Base-by-base conservation (phyloP, 2,888 invertebrate genomes). In the Agrochola lychnidis region DNA sequence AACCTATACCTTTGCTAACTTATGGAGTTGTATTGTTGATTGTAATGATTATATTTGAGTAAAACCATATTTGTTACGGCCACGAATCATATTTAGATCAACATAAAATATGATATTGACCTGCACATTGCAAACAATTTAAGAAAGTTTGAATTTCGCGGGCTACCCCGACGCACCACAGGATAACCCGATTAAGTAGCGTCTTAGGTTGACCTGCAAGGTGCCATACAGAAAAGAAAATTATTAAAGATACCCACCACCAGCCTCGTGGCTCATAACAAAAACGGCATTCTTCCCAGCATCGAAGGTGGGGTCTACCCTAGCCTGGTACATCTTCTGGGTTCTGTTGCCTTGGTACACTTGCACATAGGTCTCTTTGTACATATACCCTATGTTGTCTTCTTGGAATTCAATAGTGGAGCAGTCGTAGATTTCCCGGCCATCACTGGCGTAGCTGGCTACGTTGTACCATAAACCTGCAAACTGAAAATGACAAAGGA, bases 391-490 rank as follows among this genome's bases (percentile, higher is more conserved):
- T 9, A 96, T 83, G 85, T 96, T 95, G 72, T 96, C 96, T 84
- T 96, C 96, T 79, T 95, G 94, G 77, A 96, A 95, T 25, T 96
- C 94, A 16, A 96, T 79, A 6, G 92, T 94, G 0, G 96, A 92
- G 40, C 96, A 96, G 84, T 96, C 95, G 79, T 95, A 94, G 75
- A 95, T 95, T 4, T 88, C 81, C 0, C 95, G 91, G 1, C 93
- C 92, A 82, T 96, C 96, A 68, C 96, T 96, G 0, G 96, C 95
- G 59, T 92, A 96, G 78, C 94, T 95, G 0, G 94, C 96, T 2
- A 94, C 93, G 73, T 94, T 95, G 89, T 95, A 95, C 96, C 96
- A 96, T 30, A 93, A 82, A 2, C 96, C 96, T 94, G 96, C 95
- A 95, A 96, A 96, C 96, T 96, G 5, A 30, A 7, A 10, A 30